Percentiles rank a stretch among this genome's conserved stretches.
Conservation (phyloP, 2,888 invertebrate species). For the Tenodera sinensis region DNA sequence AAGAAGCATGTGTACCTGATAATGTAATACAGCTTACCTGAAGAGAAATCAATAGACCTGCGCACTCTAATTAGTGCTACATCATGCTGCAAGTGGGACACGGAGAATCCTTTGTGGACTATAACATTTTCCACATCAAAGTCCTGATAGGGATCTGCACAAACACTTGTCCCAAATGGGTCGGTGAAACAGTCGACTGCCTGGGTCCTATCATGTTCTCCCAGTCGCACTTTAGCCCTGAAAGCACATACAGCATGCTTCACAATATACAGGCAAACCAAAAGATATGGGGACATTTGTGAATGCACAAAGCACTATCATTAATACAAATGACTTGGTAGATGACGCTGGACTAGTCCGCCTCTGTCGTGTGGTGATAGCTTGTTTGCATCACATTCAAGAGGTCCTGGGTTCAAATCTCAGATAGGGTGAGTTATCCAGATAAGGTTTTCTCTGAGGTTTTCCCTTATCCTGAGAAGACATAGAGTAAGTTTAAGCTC, state of each 20-base stretch:
- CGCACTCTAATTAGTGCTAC: slow-evolving; percentile 49
- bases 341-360: too few species aligned
- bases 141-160: slow-evolving; percentile 36
- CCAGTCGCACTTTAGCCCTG: slow-evolving; percentile 25
- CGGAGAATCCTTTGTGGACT: slow-evolving; percentile 53
- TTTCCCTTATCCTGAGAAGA: too few species aligned
- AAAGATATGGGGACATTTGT: background rate
- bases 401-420: too few species aligned
- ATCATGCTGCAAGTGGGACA: slow-evolving; percentile 53
- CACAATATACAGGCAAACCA: background rate
- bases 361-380: too few species aligned
- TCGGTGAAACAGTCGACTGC: slow-evolving; percentile 41
- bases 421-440: too few species aligned
- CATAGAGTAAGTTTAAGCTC: too few species aligned
- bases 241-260: background rate
- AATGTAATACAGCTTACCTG: background rate
- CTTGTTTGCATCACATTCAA: too few species aligned
- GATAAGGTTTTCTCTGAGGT: too few species aligned
- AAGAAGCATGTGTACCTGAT: too few species aligned
- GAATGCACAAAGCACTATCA: too few species aligned
- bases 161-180: background rate
- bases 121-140: slow-evolving; percentile 49
- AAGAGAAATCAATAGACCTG: background rate
- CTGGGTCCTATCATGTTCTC: slow-evolving; percentile 53
- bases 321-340: too few species aligned